A percentile compares a stretch with the other conserved stretches of the same genome.
These are phyloP conservation scores for Musca vetustissima DNA, from an alignment of 1,140 invertebrate genomes.

Conservation along the genomic window DNA sequence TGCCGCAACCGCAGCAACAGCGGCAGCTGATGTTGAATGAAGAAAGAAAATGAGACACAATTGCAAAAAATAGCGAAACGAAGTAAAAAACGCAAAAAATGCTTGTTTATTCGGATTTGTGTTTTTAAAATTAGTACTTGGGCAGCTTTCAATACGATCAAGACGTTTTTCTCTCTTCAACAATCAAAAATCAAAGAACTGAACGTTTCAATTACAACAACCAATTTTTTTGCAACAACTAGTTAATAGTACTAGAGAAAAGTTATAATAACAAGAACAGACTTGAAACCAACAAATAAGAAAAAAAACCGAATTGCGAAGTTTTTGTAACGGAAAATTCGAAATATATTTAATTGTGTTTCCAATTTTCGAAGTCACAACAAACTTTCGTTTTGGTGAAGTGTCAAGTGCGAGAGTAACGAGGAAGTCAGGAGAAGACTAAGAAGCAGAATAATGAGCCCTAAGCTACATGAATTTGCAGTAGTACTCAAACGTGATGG, in stretches of 20 bases:
- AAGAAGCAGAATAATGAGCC: slow-evolving; percentile 53
- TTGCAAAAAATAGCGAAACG: slow-evolving; percentile 7
- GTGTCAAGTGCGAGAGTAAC: neutral
- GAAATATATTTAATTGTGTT: neutral
- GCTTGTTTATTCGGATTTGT: slow-evolving; percentile 11
- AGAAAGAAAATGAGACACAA: slow-evolving; percentile 14
- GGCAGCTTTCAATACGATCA: slow-evolving; percentile 55
- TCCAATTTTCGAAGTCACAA: slow-evolving; percentile 16
- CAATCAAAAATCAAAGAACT: neutral
- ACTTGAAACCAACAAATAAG: neutral
- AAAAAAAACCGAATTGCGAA: neutral
- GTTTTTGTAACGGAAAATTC: slow-evolving; percentile 21
- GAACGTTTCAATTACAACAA: slow-evolving; percentile 7
- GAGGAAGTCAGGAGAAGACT: neutral
- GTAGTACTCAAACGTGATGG: slow-evolving; percentile 76
- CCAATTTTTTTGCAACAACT: slow-evolving; percentile 16
- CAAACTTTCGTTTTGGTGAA: neutral
- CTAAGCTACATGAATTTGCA: slow-evolving; percentile 70
- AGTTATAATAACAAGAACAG: neutral
- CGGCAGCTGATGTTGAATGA: slow-evolving; percentile 12
- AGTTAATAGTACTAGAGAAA: neutral
- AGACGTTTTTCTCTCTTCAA: slow-evolving; percentile 38
- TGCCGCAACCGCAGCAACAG: slow-evolving; percentile 13
- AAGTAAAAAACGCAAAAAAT: slow-evolving; percentile 8
- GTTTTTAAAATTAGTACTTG: slow-evolving; percentile 55